A percentile compares a stretch with the other conserved stretches of the same genome.
Conservation (phyloP, 2,113 vertebrate genomes). For the Podarcis muralis region DNA sequence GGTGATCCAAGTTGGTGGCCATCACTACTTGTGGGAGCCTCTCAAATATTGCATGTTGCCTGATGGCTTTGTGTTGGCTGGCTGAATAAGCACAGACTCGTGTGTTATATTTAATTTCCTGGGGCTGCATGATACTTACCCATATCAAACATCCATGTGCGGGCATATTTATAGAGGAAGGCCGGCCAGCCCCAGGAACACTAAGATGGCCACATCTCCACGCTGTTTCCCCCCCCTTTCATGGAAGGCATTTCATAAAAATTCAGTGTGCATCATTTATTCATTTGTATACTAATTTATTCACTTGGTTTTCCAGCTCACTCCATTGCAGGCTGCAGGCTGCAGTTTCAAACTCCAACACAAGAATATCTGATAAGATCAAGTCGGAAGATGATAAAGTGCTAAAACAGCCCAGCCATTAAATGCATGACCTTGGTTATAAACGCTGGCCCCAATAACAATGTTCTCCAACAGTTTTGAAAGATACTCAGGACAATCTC, state of each 20-base stretch:
- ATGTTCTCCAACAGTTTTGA: background rate
- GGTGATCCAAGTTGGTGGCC: no score
- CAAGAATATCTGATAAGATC: background rate
- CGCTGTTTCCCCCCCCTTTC: no score
- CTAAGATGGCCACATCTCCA: background rate
- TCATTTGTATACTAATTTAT: background rate
- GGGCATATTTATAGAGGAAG: background rate
- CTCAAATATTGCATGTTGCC: no score
- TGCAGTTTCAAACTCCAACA: background rate
- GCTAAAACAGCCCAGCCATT: background rate
- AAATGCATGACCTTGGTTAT: background rate
- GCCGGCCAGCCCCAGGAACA: background rate
- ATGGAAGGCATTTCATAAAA: background rate
- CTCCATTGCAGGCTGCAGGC: background rate
- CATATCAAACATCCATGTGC: no score
- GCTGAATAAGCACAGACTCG: background rate
- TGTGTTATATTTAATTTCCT: background rate
- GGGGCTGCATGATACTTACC: background rate
- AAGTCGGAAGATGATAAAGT: background rate
- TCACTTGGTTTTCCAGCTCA: background rate
- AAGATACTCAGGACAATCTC: background rate
- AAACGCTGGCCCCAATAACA: background rate
- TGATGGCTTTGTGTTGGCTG: background rate
- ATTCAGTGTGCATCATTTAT: background rate
- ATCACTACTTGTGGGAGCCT: no score